Evolutionary conservation across 2,888 invertebrate genomes (phyloP).

Genomic region (Xestia c-nigrum): DNA sequence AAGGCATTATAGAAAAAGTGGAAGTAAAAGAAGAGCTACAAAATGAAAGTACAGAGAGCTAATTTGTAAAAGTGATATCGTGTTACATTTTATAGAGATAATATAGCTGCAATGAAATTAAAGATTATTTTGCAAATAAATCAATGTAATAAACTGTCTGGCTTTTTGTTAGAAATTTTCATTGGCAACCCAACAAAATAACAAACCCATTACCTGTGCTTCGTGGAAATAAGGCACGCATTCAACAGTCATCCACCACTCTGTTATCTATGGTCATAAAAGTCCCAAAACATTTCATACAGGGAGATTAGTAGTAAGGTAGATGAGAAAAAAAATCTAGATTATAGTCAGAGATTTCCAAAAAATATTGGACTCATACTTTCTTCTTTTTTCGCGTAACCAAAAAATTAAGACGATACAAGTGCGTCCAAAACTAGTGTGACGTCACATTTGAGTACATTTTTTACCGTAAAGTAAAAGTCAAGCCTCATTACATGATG

Average conservation of each 20-base stretch:
- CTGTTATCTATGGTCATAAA: neutral
- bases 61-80: neutral
- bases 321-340: too few species aligned
- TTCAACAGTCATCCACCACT: neutral
- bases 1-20: slow-evolving; percentile 84
- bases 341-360: too few species aligned
- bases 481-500: too few species aligned
- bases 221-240: neutral
- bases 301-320: too few species aligned
- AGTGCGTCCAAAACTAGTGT: too few species aligned
- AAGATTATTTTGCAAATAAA: slow-evolving; percentile 42
- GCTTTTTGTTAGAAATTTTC: too few species aligned
- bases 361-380: too few species aligned
- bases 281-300: neutral
- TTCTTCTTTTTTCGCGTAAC: too few species aligned
- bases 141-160: slow-evolving; percentile 4
- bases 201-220: neutral
- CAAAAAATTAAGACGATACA: too few species aligned
- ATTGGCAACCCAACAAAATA: neutral
- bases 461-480: too few species aligned
- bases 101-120: slow-evolving; percentile 32
- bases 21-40: slow-evolving; percentile 62
- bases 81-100: neutral
- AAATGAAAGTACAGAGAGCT: slow-evolving; percentile 41
- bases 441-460: too few species aligned